Conservation (phyloP, 92 coral and sea anemone species). For the Paramuricea clavata region DNA sequence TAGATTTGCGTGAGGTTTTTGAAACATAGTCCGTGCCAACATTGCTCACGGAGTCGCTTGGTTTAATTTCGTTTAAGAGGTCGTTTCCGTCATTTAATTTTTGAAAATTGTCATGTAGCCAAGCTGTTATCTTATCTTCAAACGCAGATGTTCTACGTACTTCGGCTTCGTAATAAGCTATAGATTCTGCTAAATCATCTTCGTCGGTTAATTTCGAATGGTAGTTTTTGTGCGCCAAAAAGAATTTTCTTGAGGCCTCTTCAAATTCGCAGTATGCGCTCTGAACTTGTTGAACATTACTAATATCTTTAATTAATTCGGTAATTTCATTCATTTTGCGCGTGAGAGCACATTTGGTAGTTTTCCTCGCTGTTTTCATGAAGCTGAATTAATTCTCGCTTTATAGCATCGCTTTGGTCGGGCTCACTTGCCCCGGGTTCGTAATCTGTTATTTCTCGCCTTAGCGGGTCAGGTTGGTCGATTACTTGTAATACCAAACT, state of each 20-base stretch:
- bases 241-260: conserved; percentile 26
- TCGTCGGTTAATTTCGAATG: conserved; percentile 16
- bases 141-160: too few relatives aligned
- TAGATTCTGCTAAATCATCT: conserved; percentile 32
- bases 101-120: neutral
- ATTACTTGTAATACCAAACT: conserved; percentile 11
- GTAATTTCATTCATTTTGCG: neutral
- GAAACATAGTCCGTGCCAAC: conserved; percentile 21
- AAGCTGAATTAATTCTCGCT: neutral
- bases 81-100: conserved; percentile 1
- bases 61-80: conserved; percentile 20
- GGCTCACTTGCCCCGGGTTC: conserved; percentile 12
- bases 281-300: conserved; percentile 37
- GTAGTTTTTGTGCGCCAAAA: conserved; percentile 6
- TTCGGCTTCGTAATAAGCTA: conserved; percentile 29
- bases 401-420: neutral
- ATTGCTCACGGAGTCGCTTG: conserved; percentile 48
- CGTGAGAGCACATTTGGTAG: neutral
- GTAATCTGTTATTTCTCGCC: conserved; percentile 36
- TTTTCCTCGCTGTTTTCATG: neutral
- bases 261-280: conserved; percentile 23
- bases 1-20: conserved; percentile 40
- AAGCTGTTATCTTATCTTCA: conserved; percentile 20
- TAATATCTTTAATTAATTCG: neutral
- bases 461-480: conserved; percentile 1